Base-by-base conservation (phyloP, 2,113 vertebrate species). In the Lophius piscatorius region DNA sequence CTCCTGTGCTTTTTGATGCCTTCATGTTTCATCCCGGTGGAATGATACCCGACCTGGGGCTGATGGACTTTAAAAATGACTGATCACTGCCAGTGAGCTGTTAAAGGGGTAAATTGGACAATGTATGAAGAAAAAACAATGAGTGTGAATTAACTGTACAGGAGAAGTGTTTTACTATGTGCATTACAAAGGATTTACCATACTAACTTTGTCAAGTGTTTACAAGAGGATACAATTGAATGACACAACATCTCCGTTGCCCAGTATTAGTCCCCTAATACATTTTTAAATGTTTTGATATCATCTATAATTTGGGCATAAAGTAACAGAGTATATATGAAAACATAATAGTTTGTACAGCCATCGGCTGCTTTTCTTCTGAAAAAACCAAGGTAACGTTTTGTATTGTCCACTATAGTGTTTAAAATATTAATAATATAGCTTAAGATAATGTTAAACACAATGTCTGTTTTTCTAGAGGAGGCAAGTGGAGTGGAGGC, bases 11-110 rank as follows among this genome's bases (percentile, higher is more conserved):
- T 79, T 79, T 62, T 62, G 76, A 80, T 86, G 86, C 84, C 81
- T 87, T 87, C 86, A 89, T 91, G 91, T 91, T 92, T 90, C 87
- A 85, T 85, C 74, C 65, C 65, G 50, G 83, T 88, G 86, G 76
- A 76, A 51, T 67, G 77, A 87, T 81, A 82, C 85, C 85, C 82
- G 74, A 65, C 89, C 89, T 92, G 91, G 90, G 45, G 91, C 91
- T 91, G 87, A 87, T 69, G 57, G 75, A 90, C 78, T 64, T 2
- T 13, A 33, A 48, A 62, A 81, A 68, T 20, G 54, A 87, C 78
- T 83, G 76, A 62, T 48, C 48, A 70, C 68, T 87, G 72, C 84
- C 77, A 80, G 51, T 48, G 47, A 74, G 63, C 51, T 0, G 51
- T 63, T 31, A 47, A 62, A 67, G 17, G 28, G 63, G 57, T 74